phyloP scores from a whole-genome alignment of 2,797 vertebrate genomes.

The Cryptoprocta ferox region DNA sequence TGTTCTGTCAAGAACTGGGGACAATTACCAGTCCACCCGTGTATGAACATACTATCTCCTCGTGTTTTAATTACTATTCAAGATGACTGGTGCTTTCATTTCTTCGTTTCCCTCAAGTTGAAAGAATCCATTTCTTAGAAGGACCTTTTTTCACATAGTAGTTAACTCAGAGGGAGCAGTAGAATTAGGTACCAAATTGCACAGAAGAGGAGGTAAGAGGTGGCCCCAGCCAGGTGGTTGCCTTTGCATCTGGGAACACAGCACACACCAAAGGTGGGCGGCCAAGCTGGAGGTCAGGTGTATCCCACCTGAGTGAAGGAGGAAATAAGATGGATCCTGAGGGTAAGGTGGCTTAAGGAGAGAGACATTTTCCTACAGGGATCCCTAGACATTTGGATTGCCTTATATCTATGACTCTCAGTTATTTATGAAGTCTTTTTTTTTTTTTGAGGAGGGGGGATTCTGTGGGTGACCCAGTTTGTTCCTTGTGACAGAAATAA shows the following conservation, averaged over 20 bases:
- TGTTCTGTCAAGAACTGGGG: neutral
- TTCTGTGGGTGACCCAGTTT: neutral
- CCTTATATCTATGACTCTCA: neutral
- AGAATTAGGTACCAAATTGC: neutral
- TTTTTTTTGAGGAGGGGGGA: neutral
- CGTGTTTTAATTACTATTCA: neutral
- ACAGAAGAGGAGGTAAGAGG: neutral
- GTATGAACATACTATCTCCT: neutral
- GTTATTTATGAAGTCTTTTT: neutral
- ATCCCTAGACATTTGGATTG: neutral
- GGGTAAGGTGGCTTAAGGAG: neutral
- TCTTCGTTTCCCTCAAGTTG: neutral
- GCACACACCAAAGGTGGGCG: neutral
- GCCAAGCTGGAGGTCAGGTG: neutral
- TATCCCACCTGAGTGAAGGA: neutral
- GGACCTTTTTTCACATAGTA: neutral
- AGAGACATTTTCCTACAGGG: neutral
- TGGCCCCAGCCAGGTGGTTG: too few relatives aligned
- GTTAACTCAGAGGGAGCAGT: neutral
- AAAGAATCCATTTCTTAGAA: conserved; percentile 16
- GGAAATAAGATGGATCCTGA: neutral
- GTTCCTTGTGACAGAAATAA: neutral
- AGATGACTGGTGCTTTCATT: neutral
- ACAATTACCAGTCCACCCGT: neutral
- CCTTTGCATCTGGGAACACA: neutral